Evolutionary conservation across 2,113 vertebrate genomes (phyloP).

Genomic region (human): GRCh38 chr18:13663001-13663500

Average conservation of each 20-base stretch:
- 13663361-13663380: conserved; percentile 29
- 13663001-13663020: too few species aligned
- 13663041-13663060: too few species aligned
- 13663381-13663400: not conserved
- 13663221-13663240: not conserved
- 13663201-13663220: too few species aligned
- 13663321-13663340: not conserved
- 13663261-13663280: not conserved
- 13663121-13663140: too few species aligned
- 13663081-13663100: too few species aligned
- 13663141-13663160: too few species aligned
- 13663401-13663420: not conserved
- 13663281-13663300: not conserved
- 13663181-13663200: too few species aligned
- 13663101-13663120: too few species aligned
- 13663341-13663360: not conserved
- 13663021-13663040: too few species aligned
- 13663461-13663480: not conserved
- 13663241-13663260: not conserved
- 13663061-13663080: too few species aligned
- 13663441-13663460: not conserved
- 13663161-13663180: too few species aligned
- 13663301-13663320: not conserved
- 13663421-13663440: not conserved
- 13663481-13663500: not conserved